Base-by-base conservation (phyloP, 2,113 vertebrate genomes). In the Carollia perspicillata region DNA sequence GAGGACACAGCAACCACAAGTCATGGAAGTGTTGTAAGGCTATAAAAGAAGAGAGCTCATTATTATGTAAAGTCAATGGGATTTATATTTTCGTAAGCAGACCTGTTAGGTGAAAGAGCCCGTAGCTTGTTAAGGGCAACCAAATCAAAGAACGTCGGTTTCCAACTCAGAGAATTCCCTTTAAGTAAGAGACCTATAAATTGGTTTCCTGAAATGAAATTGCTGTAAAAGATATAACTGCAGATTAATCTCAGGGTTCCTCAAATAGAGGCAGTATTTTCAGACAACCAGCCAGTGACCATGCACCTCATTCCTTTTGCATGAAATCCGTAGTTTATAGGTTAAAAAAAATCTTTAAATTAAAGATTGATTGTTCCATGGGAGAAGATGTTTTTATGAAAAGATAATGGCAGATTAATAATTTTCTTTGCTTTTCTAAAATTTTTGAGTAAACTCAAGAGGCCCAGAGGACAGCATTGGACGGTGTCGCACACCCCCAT, bases 141-240 rank as follows among this genome's bases (percentile, higher is more conserved):
- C 53, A 42, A 40, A 65, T 79, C 14, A 2, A 42, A 18, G n/a
- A 37, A 60, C 35, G 47, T 65, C 22, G 20, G 0, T 65, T 78
- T 78, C 66, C 35, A 89, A 28, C 60, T 88, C 49, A 80, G 58
- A 63, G 5, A 16, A 92, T 78, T 90, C 60, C n/a, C 49, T 90
- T 58, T 37, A 63, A 93, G 71, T 63, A 69, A 55, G 26, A 95
- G 42, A 89, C 51, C 33, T 71, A 0, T 0, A 71, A 65, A 74
- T 80, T 12, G 80, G 2, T 87, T 93, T 86, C 72, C 93, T 95
- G 85, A 92, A 91, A 49, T 89, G 37, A 91, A 89, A 81, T 13
- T 26, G 20, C 20, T 84, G 60, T 94, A 20, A 81, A 90, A 92
- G 16, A 33, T 60, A n/a, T n/a, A 44, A 78, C 75, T 90, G 22